phyloP scores from a whole-genome alignment of 2,888 invertebrate species.

The Thymelicus acteon region DNA sequence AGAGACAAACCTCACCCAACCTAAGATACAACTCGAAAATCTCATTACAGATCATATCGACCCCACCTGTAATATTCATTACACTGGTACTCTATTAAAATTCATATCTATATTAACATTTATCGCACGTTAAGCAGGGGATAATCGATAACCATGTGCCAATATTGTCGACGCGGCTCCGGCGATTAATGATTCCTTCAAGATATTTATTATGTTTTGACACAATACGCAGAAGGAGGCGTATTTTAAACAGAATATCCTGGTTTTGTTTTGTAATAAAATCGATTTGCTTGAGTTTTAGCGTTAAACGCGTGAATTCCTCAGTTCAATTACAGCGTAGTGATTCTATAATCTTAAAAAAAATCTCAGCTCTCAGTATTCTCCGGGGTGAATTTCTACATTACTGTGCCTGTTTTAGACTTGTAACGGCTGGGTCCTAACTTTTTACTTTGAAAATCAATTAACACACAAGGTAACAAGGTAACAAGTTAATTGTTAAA shows the following conservation, averaged over 20 bases:
- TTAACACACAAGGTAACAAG: no score
- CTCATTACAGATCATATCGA: conserved; percentile 30
- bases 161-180: conserved; percentile 21
- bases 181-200: conserved; percentile 21
- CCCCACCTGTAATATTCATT: conserved; percentile 22
- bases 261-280: conserved; percentile 10
- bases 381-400: no score
- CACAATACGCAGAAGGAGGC: conserved; percentile 8
- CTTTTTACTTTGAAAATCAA: no score
- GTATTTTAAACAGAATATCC: neutral
- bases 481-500: no score
- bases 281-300: neutral
- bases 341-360: no score
- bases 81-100: conserved; percentile 17
- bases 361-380: no score
- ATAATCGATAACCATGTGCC: conserved; percentile 34
- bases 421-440: no score
- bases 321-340: no score
- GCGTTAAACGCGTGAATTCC: no score
- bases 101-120: conserved; percentile 27
- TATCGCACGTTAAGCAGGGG: conserved; percentile 13
- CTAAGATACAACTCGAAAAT: conserved; percentile 12
- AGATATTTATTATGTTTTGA: conserved; percentile 20
- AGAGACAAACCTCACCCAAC: conserved; percentile 6
- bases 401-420: no score